These are phyloP conservation scores for Notothenia coriiceps DNA, from an alignment of 2,113 vertebrate species.

Conservation along the genomic window DNA sequence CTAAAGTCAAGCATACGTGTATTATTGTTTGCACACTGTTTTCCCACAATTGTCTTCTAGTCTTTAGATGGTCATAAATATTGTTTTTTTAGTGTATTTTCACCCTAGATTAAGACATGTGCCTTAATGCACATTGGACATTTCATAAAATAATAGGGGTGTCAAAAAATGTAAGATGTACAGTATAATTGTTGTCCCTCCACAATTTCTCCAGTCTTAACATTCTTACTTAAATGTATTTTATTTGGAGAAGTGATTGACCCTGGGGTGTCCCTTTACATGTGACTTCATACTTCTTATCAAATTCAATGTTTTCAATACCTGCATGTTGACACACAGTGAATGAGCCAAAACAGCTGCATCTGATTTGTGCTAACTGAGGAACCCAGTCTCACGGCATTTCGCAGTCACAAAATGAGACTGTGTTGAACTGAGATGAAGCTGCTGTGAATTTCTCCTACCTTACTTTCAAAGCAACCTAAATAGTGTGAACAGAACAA, in stretches of 20 bases:
- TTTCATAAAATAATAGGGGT: background rate
- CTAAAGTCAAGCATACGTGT: no score
- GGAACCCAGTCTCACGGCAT: no score
- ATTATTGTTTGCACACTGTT: no score
- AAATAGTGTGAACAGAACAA: background rate
- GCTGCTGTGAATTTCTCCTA: background rate
- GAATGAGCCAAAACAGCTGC: conserved; percentile 30
- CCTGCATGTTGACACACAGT: conserved; percentile 2
- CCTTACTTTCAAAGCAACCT: background rate
- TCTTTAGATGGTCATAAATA: no score
- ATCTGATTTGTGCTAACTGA: conserved; percentile 23
- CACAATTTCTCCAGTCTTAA: background rate
- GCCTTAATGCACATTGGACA: no score
- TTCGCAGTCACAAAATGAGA: no score
- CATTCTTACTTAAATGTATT: background rate
- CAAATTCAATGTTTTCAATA: conserved; percentile 9
- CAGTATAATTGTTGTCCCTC: background rate
- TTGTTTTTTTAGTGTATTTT: no score
- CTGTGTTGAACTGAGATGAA: background rate
- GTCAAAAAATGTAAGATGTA: background rate
- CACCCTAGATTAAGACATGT: no score
- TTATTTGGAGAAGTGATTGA: background rate
- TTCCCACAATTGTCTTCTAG: no score
- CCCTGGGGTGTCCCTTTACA: background rate
- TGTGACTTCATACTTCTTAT: conserved; percentile 4